Evolutionary conservation across 35 echinoderm and acorn worm genomes (phyloP).

Genomic region (Apostichopus californicus): DNA sequence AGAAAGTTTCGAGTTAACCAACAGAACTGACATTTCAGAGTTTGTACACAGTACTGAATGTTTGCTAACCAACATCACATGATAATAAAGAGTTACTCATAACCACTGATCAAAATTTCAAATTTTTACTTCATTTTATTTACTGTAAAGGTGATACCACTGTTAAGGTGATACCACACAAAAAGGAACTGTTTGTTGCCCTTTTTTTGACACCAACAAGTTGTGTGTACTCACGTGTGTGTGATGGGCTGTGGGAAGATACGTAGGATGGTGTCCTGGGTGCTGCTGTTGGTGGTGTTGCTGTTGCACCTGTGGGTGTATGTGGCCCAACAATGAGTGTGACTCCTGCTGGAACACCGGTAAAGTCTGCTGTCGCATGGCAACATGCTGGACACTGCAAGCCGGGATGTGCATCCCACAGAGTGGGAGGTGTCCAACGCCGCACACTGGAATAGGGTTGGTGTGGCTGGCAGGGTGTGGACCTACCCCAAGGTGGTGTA

Average conservation of each 20-base stretch:
- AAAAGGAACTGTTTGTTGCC: no score
- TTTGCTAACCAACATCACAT: no score
- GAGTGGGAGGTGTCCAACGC: slow-evolving; percentile 90
- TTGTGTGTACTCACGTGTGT: slow-evolving; percentile 35
- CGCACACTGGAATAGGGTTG: slow-evolving; percentile 86
- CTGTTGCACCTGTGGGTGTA: slow-evolving; percentile 29
- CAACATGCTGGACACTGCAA: slow-evolving; percentile 74
- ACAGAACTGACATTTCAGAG: no score
- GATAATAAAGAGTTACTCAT: no score
- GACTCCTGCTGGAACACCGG: slow-evolving; percentile 62
- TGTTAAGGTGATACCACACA: no score
- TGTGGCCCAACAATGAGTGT: slow-evolving; percentile 55
- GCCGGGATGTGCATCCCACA: slow-evolving; percentile 94
- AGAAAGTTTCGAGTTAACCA: no score
- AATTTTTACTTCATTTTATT: no score
- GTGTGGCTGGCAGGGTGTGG: slow-evolving; percentile 42
- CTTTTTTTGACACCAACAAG: no score
- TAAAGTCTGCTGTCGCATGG: slow-evolving; percentile 77
- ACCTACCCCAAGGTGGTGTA: slow-evolving; percentile 59
- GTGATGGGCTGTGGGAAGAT: slow-evolving; percentile 18
- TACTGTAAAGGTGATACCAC: no score
- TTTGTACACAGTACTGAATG: no score
- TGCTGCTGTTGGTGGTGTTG: slow-evolving; percentile 41
- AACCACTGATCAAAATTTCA: no score
- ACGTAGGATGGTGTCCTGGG: slow-evolving; percentile 22